phyloP scores from a whole-genome alignment of 2,797 vertebrate species.

The Urosaurus nigricauda region DNA sequence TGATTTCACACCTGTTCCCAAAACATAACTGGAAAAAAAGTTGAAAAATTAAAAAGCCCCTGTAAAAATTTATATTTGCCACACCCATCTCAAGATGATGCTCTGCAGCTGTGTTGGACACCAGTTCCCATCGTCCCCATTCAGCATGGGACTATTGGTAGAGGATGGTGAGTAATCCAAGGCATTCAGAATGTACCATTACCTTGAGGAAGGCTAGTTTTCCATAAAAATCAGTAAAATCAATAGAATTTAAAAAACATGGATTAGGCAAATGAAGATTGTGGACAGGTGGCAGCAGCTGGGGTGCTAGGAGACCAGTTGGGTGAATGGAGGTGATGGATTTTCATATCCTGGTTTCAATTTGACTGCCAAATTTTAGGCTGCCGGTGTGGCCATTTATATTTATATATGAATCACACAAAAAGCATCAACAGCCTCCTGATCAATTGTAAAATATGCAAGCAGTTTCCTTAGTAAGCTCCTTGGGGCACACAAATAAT shows the following conservation, averaged over 20 bases:
- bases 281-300: neutral
- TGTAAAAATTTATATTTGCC: neutral
- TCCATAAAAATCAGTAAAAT: neutral
- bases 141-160: neutral
- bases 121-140: neutral
- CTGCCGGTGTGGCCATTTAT: neutral
- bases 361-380: neutral
- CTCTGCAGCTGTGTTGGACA: neutral
- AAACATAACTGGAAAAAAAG: neutral
- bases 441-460: conserved; percentile 2
- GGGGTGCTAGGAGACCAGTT: neutral
- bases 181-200: too few species aligned
- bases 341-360: neutral
- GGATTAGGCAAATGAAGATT: neutral
- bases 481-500: neutral
- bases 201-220: neutral
- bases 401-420: neutral
- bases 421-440: neutral
- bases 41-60: neutral
- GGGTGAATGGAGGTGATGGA: neutral
- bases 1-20: neutral
- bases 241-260: neutral
- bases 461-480: neutral
- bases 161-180: too few species aligned
- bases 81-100: neutral